A percentile compares a stretch with the other conserved stretches of the same genome.
Evolutionary conservation across 2,888 invertebrate genomes (phyloP).

Genomic region (Drosophila nigricruria): DNA sequence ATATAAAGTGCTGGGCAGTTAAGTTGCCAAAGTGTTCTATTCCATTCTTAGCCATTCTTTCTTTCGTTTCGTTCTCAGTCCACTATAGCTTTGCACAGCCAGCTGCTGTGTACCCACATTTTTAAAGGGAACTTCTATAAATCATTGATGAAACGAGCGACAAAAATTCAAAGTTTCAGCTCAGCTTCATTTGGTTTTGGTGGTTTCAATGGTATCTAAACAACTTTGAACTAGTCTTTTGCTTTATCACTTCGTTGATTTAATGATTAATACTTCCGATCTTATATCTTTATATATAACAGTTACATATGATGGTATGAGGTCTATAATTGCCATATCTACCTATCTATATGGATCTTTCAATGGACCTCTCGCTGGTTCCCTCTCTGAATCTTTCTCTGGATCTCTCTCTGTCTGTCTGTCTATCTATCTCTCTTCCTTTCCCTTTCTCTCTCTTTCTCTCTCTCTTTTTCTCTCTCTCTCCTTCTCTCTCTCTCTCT

Average conservation of each 20-base stretch:
- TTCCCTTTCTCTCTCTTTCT: neutral
- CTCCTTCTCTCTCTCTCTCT: neutral
- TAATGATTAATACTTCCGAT: neutral
- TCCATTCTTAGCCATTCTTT: conserved; percentile 28
- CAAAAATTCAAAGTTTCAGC: conserved; percentile 50
- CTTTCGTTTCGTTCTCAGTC: conserved; percentile 24
- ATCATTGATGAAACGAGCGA: conserved; percentile 63
- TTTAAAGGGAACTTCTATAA: conserved; percentile 42
- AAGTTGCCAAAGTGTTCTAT: conserved; percentile 60
- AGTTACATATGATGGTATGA: neutral
- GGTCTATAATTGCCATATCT: neutral
- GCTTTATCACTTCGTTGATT: neutral
- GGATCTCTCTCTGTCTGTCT: too few relatives aligned
- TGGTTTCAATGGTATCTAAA: conserved; percentile 6
- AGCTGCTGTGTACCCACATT: conserved; percentile 9
- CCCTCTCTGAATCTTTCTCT: too few relatives aligned
- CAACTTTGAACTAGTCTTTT: neutral
- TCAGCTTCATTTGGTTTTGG: conserved; percentile 1
- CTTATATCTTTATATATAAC: neutral
- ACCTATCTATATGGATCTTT: too few relatives aligned
- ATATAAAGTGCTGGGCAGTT: conserved; percentile 59
- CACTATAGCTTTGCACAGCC: conserved; percentile 26
- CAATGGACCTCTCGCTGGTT: too few relatives aligned
- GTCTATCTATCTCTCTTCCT: neutral
- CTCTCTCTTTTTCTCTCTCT: neutral